phyloP scores from a whole-genome alignment of 2,888 invertebrate species.

The Meta bourneti region DNA sequence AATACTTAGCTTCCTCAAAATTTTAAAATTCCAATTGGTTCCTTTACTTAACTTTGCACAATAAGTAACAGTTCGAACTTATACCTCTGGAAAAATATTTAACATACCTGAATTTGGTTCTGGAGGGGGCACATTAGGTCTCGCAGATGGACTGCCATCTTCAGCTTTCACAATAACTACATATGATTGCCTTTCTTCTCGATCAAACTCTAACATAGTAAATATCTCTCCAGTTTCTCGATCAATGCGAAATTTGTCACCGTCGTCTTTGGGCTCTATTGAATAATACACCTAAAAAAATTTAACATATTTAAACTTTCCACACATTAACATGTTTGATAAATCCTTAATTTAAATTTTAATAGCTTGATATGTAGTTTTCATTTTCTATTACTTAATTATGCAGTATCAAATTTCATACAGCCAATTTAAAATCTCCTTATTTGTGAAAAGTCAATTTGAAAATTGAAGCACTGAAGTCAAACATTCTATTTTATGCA shows the following conservation, averaged over 20 bases:
- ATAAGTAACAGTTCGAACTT: no score
- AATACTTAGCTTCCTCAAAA: no score
- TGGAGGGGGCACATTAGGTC: slow-evolving; percentile 92
- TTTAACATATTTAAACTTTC: neutral
- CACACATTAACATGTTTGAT: neutral
- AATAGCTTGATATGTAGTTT: no score
- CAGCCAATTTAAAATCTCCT: no score
- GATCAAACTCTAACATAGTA: slow-evolving; percentile 96
- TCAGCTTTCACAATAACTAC: slow-evolving; percentile 97
- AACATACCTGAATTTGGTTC: slow-evolving; percentile 89
- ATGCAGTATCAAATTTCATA: no score
- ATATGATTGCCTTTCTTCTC: slow-evolving; percentile 96
- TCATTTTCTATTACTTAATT: no score
- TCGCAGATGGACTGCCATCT: slow-evolving; percentile 96
- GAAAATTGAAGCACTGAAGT: no score
- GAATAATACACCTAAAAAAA: slow-evolving; percentile 91
- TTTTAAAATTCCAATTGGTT: no score
- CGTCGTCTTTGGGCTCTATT: slow-evolving; percentile 92
- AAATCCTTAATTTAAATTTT: no score
- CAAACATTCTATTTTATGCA: no score
- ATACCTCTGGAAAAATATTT: neutral
- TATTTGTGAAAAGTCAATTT: no score
- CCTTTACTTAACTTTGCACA: no score
- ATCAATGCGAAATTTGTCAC: slow-evolving; percentile 95
- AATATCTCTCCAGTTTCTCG: slow-evolving; percentile 96